Evolutionary conservation across 2,888 invertebrate genomes (phyloP).

Genomic region (Spicauda simplicius): DNA sequence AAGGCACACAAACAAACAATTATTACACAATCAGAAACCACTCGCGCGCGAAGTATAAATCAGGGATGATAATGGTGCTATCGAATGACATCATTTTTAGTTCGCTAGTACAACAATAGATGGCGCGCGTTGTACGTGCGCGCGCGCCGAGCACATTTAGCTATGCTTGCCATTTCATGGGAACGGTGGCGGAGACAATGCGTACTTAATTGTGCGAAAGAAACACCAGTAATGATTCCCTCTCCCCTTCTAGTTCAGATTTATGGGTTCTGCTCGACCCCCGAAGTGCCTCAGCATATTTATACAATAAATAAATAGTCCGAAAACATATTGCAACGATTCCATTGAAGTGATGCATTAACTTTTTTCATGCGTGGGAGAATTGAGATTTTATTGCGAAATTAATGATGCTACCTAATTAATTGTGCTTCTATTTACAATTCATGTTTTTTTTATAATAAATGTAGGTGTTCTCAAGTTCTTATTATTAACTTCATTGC

Average conservation of each 20-base stretch:
- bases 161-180: conserved; percentile 75
- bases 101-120: conserved; percentile 63
- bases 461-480: too few species aligned
- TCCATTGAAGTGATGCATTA: conserved; percentile 61
- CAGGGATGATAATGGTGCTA: conserved; percentile 66
- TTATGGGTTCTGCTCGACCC: conserved; percentile 73
- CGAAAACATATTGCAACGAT: conserved; percentile 76
- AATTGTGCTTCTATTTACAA: background rate
- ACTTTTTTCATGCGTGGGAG: conserved; percentile 70
- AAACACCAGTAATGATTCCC: conserved; percentile 73
- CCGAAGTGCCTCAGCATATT: conserved; percentile 69
- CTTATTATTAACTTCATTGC: too few species aligned
- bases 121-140: conserved; percentile 59
- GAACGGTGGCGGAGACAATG: conserved; percentile 76
- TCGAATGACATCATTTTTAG: conserved; percentile 68
- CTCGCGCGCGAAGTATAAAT: conserved; percentile 76
- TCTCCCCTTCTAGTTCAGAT: conserved; percentile 63
- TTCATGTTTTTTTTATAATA: background rate
- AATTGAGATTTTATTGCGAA: conserved; percentile 43
- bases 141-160: conserved; percentile 56
- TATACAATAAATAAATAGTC: conserved; percentile 74
- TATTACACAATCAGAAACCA: conserved; percentile 75
- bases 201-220: conserved; percentile 79
- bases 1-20: conserved; percentile 77
- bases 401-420: conserved; percentile 36